Base-by-base conservation (phyloP, 2,888 invertebrate genomes). In the Onthophagus sagittarius region DNA sequence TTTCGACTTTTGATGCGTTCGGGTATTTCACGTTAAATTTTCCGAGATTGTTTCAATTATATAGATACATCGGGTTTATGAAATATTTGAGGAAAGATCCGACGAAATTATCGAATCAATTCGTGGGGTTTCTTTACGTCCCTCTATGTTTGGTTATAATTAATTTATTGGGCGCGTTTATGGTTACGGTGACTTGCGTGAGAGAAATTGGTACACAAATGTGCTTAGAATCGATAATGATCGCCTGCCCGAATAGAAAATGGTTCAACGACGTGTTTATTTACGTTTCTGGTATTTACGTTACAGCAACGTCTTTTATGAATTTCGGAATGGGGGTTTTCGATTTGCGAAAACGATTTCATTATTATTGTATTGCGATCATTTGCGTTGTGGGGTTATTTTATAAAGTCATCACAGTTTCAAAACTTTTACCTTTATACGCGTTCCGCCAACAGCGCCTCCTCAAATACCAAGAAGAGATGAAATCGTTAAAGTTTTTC, bases 31-130 rank as follows among this genome's bases (percentile, higher is more conserved):
- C 63, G 1, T 23, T 74, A 31, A 39, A 72, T 7, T 70, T 33
- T 3, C 64, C 64, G 13, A 63, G 74, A 6, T 70, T 74, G 11
- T 13, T 72, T 7, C 74, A 74, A 15, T 14, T 74, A 39, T 64
- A 74, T 63, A 70, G 74, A 15, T 74, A 74, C 14, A 9, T 70
- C 9, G 33, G 63, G 5, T 74, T 74, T 31, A 62, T 74, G 5
- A 0, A 5, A 9, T n/a, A 53, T 14, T 15, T 74, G 6, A 39
- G 69, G 2, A n/a, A 62, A 6, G 33, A 15, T 6, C 71, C 63
- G 4, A 62, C 70, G 33, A 65, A 39, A 11, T 72, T 65, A 0
- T 5, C 64, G 4, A 63, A 32, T n/a, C 72, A 70, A 31, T 53
- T 39, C 13, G 15, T 53, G 13, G 65, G 72, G 15, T 33, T 74